Evolutionary conservation across 1,140 invertebrate species (phyloP).

Genomic region (Drosophila obscura): DNA sequence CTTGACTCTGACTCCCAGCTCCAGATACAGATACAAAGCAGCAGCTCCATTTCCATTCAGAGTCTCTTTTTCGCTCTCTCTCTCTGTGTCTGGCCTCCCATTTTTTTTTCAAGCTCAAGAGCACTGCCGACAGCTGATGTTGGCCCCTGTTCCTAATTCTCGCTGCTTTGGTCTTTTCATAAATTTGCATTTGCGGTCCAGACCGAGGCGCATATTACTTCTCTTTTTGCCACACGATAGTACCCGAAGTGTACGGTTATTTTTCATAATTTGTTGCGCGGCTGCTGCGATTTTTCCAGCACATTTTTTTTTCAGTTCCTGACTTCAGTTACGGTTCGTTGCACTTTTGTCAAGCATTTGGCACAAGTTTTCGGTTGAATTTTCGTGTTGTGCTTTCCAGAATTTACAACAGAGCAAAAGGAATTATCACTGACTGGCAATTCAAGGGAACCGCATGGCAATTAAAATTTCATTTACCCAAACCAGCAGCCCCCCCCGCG

Average conservation of each 20-base stretch:
- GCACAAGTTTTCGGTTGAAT: slow-evolving; percentile 39
- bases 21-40: slow-evolving; percentile 1
- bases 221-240: neutral
- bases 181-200: slow-evolving; percentile 62
- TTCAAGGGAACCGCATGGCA: slow-evolving; percentile 56
- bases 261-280: slow-evolving; percentile 65
- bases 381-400: slow-evolving; percentile 25
- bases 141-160: slow-evolving; percentile 37
- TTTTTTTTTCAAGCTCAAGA: slow-evolving; percentile 75
- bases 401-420: slow-evolving; percentile 20
- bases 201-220: slow-evolving; percentile 37
- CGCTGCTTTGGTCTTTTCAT: slow-evolving; percentile 65
- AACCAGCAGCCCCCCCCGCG: too few relatives aligned
- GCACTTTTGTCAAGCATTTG: slow-evolving; percentile 63
- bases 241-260: slow-evolving; percentile 27
- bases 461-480: slow-evolving; percentile 73
- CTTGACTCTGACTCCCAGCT: slow-evolving; percentile 4
- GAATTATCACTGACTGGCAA: slow-evolving; percentile 38
- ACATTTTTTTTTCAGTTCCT: slow-evolving; percentile 40
- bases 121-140: slow-evolving; percentile 58
- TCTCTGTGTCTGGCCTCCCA: slow-evolving; percentile 21
- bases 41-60: slow-evolving; percentile 23
- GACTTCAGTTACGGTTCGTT: slow-evolving; percentile 47
- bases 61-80: slow-evolving; percentile 6
- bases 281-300: slow-evolving; percentile 43